Evolutionary conservation across 2,797 vertebrate species (phyloP).

Genomic region (Tinamus major): DNA sequence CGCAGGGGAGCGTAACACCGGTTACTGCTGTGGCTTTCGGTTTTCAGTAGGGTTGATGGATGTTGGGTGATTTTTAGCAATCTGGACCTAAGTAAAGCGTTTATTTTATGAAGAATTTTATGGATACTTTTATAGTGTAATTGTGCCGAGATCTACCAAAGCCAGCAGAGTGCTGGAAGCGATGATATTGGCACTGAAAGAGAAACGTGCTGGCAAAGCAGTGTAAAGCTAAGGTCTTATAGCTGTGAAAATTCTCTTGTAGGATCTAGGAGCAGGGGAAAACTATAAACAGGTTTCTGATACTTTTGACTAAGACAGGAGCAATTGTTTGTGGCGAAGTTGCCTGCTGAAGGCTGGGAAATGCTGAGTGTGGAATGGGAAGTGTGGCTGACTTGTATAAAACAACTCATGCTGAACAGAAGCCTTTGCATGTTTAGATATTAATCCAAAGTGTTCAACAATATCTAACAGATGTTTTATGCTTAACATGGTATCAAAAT

Average conservation of each 20-base stretch:
- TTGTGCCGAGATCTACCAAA: neutral
- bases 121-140: neutral
- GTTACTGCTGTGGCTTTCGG: neutral
- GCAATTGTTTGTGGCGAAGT: neutral
- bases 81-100: neutral
- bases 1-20: neutral
- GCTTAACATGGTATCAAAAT: accelerated
- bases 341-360: neutral
- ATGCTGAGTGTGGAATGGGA: neutral
- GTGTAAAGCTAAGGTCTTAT: neutral
- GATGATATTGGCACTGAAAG: neutral
- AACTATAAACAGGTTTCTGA: neutral
- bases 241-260: neutral
- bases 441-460: neutral
- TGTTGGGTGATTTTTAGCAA: neutral
- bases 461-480: neutral
- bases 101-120: neutral
- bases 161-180: neutral
- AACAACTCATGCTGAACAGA: neutral
- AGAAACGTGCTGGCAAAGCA: neutral
- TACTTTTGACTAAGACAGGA: neutral
- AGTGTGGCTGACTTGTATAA: neutral
- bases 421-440: neutral
- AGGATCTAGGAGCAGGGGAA: neutral
- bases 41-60: too few relatives aligned